Evolutionary conservation across 2,797 vertebrate genomes (phyloP).

Genomic region (Sebastes itinus): DNA sequence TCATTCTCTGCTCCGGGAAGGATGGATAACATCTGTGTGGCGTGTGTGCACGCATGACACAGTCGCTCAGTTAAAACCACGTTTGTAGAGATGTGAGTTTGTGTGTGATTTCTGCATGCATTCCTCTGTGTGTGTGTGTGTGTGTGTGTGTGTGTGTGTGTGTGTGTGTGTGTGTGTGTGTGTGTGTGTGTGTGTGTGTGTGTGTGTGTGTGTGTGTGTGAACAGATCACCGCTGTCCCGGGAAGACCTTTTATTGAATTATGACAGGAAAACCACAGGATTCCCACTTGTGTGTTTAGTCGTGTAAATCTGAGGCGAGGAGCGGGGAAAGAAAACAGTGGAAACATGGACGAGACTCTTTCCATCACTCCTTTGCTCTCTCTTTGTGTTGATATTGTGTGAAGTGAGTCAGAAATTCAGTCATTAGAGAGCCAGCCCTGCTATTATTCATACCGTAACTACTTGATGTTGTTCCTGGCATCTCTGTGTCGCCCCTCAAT

Average conservation of each 20-base stretch:
- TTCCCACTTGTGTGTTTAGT: slow-evolving; percentile 24
- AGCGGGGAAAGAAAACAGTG: slow-evolving; percentile 33
- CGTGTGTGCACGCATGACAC: neutral
- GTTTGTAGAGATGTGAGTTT: neutral
- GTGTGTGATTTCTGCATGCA: neutral
- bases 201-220: neutral
- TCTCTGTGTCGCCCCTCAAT: neutral
- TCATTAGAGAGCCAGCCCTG: neutral
- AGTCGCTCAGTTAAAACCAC: neutral
- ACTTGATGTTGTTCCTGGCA: slow-evolving; percentile 1
- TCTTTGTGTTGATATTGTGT: slow-evolving; percentile 8
- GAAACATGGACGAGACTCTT: slow-evolving; percentile 19
- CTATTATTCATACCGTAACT: neutral
- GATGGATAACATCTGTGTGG: slow-evolving; percentile 18
- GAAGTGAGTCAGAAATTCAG: neutral
- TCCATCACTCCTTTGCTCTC: neutral
- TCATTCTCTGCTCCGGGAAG: neutral
- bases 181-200: neutral
- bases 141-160: neutral
- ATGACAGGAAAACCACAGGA: slow-evolving; percentile 52
- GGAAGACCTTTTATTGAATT: slow-evolving; percentile 24
- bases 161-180: neutral
- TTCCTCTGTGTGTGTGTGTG: neutral
- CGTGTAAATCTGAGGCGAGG: slow-evolving; percentile 6
- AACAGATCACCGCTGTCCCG: neutral